Evolutionary conservation across 2,888 invertebrate genomes (phyloP).

Genomic region (Torymus texanus): DNA sequence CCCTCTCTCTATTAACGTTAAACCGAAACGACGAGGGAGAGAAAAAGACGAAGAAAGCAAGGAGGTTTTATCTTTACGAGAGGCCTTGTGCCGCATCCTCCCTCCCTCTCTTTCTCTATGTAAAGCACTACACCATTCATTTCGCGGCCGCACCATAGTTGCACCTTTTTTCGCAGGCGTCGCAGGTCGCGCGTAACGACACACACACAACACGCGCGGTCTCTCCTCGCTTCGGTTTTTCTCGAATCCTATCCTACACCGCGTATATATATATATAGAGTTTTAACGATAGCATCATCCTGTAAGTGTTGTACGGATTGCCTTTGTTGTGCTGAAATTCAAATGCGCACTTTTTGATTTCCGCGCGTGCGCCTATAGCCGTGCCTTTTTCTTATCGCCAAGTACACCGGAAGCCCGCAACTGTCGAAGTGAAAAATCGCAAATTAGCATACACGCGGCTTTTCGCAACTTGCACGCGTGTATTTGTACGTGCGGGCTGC

Average conservation of each 20-base stretch:
- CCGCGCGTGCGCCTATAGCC: background rate
- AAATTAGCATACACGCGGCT: background rate
- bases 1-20: conserved; percentile 32
- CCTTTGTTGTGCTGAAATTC: conserved; percentile 13
- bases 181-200: conserved; percentile 45
- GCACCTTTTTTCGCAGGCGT: background rate
- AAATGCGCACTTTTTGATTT: conserved; percentile 39
- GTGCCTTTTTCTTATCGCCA: conserved; percentile 13
- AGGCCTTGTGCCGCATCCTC: conserved; percentile 10
- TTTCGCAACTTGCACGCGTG: background rate
- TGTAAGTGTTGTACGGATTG: no score
- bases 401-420: background rate
- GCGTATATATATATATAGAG: no score
- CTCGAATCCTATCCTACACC: conserved; percentile 21
- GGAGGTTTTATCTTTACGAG: conserved; percentile 46
- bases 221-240: conserved; percentile 41
- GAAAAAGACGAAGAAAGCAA: no score
- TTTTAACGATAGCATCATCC: no score
- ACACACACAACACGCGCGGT: background rate
- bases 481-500: background rate
- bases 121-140: conserved; percentile 43
- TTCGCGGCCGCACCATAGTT: background rate
- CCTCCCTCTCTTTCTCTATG: conserved; percentile 49
- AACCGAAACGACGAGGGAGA: conserved; percentile 10
- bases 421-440: background rate